phyloP scores from a whole-genome alignment of 2,797 vertebrate genomes.

The Eutrigla gurnardus region DNA sequence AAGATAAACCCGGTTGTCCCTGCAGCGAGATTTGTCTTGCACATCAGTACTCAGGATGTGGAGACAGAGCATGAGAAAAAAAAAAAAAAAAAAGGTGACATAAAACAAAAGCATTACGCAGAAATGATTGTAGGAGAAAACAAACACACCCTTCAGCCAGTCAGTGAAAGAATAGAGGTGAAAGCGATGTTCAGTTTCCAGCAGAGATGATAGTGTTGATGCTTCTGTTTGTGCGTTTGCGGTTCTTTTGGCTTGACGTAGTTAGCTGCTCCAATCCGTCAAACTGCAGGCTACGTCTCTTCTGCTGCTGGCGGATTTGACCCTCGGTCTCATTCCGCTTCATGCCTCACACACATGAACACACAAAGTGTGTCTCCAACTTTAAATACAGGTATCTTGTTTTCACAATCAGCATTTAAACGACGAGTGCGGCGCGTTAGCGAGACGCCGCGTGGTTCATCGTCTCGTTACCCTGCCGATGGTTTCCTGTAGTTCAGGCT shows the following conservation, averaged over 20 bases:
- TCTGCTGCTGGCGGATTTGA: slow-evolving; percentile 34
- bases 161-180: slow-evolving; percentile 43
- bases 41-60: slow-evolving; percentile 48
- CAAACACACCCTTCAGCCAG: slow-evolving; percentile 48
- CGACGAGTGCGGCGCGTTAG: slow-evolving; percentile 42
- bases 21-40: slow-evolving; percentile 41
- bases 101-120: slow-evolving; percentile 51
- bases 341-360: neutral
- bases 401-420: too few relatives aligned
- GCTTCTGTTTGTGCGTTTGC: slow-evolving; percentile 27
- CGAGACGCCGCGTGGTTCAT: slow-evolving; percentile 17
- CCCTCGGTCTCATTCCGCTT: slow-evolving; percentile 28
- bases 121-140: slow-evolving; percentile 42
- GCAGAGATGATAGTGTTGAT: slow-evolving; percentile 34
- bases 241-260: neutral
- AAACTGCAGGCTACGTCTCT: slow-evolving; percentile 19
- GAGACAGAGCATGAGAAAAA: slow-evolving; percentile 37
- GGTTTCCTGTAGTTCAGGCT: slow-evolving; percentile 41
- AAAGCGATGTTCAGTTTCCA: slow-evolving; percentile 39
- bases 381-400: slow-evolving; percentile 7
- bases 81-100: slow-evolving; percentile 34
- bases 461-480: slow-evolving; percentile 6
- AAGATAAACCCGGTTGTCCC: slow-evolving; percentile 47
- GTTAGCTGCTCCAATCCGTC: slow-evolving; percentile 10
- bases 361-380: neutral